Evolutionary conservation across 2,797 vertebrate genomes (phyloP), one percentile per base, ranked within the genome.

Genomic region (Galagoides demidoff): DNA sequence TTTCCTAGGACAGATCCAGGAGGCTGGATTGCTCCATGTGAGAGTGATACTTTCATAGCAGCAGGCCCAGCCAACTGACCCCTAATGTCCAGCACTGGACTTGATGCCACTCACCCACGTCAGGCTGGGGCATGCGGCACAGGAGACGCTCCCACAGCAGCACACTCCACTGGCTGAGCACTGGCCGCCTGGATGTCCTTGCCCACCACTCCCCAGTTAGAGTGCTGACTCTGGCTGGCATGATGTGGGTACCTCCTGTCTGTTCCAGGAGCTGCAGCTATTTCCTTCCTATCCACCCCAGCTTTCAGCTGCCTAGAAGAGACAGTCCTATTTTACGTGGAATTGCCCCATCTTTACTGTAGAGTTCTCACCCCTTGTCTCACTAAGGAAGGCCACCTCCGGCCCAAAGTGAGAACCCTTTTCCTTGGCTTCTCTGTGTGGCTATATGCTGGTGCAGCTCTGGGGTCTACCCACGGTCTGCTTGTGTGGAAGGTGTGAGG

Each of bases 151-250:
- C 45, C 64, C 59, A 22, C 64, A 14, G 29, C 2, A 31, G 39
- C 52, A 71, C 22, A 12, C 27, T 45, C 34, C 14, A 7, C 14
- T 31, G 37, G 10, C 23, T 20, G 61, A 17, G 7, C 23, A 19
- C 17, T 55, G 19, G 37, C 27, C 9, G 34, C 49, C 49, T 25
- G 14, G 34, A 83, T 14, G 7, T 10, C 63, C 49, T 23, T 34
- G 31, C 27, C 61, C 27, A 68, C 11, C 4, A 66, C 61, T n/a
- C 29, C 43, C n/a, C 11, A 29, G n/a, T 37, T 3, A 64, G 34
- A 39, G 19, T 49, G 66, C 22, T 16, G 31, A 63, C 74, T 49
- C 70, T 1, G 0, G 79, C 16, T 10, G 7, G 37, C 0, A 0
- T n/a, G 27, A 39, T 10, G 2, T n/a, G 17, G 76, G 11, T 37